Conservation (phyloP, 2,888 invertebrate species). For the Chrysina gloriosa region DNA sequence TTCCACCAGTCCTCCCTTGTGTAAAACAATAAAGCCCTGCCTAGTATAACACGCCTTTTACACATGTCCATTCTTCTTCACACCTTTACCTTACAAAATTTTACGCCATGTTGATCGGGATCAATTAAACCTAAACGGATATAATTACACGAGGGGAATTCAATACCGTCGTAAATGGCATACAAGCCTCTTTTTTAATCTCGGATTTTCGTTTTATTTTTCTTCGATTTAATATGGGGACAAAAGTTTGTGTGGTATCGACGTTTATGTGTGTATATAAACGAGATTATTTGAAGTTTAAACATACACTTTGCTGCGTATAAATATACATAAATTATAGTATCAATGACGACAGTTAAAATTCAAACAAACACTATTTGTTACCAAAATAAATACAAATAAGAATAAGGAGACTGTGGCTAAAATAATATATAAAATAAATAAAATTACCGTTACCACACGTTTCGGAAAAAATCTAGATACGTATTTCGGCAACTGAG, state of each 20-base stretch:
- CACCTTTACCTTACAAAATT: conserved; percentile 47
- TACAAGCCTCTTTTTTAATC: conserved; percentile 5
- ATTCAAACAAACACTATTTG: no score
- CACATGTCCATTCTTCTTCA: conserved; percentile 53
- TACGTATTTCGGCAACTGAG: no score
- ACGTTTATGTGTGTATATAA: no score
- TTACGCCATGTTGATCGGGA: conserved; percentile 53
- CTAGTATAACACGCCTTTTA: conserved; percentile 50
- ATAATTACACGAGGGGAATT: conserved; percentile 47
- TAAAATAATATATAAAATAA: no score
- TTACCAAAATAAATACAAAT: no score
- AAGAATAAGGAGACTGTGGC: no score
- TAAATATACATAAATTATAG: no score
- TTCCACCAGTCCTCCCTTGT: conserved; percentile 45
- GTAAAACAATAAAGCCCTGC: conserved; percentile 51
- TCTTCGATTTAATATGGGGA: neutral
- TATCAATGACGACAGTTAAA: no score
- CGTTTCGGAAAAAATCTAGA: no score
- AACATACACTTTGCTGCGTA: no score
- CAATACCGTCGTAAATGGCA: conserved; percentile 19
- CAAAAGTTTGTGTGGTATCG: neutral
- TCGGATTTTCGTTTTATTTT: conserved; percentile 7
- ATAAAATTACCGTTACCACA: no score
- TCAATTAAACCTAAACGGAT: conserved; percentile 52
- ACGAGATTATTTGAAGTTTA: no score